Conservation (phyloP, 2,113 vertebrate genomes). For the Chlorodrepanis virens region DNA sequence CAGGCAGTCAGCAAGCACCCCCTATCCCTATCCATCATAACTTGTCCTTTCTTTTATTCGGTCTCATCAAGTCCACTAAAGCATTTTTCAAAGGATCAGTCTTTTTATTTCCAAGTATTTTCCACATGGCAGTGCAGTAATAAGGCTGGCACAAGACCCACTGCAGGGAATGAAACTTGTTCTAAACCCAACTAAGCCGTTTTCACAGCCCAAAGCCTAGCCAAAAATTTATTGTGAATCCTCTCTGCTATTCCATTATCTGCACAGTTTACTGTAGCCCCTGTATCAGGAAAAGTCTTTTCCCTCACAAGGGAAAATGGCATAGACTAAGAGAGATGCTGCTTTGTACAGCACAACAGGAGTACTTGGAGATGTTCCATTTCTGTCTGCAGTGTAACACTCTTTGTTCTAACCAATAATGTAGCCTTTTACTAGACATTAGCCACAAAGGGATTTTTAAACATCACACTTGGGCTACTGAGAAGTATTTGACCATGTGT, state of each 20-base stretch:
- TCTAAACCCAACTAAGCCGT: not conserved
- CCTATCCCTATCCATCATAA: constrained; percentile 6
- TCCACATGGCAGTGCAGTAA: not conserved
- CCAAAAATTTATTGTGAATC: not conserved
- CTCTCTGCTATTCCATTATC: not conserved
- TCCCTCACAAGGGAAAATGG: not conserved
- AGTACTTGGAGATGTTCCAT: not conserved
- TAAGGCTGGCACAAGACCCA: not conserved
- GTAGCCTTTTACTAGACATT: not conserved
- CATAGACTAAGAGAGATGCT: not conserved
- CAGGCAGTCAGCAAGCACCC: not conserved
- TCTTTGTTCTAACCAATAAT: not conserved
- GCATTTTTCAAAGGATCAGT: constrained; percentile 11
- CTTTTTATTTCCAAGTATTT: constrained; percentile 11
- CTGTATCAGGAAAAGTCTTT: not conserved
- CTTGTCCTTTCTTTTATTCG: not conserved
- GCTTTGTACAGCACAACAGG: not conserved
- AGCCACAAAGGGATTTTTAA: not conserved
- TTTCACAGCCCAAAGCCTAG: not conserved
- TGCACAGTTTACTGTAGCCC: not conserved
- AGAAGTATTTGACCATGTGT: not conserved
- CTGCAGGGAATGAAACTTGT: not conserved
- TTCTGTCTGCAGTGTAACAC: not conserved
- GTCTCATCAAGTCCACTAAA: not conserved
- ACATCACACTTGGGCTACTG: not conserved